phyloP scores from a whole-genome alignment of 2,888 invertebrate genomes.

The Volucella inflata region DNA sequence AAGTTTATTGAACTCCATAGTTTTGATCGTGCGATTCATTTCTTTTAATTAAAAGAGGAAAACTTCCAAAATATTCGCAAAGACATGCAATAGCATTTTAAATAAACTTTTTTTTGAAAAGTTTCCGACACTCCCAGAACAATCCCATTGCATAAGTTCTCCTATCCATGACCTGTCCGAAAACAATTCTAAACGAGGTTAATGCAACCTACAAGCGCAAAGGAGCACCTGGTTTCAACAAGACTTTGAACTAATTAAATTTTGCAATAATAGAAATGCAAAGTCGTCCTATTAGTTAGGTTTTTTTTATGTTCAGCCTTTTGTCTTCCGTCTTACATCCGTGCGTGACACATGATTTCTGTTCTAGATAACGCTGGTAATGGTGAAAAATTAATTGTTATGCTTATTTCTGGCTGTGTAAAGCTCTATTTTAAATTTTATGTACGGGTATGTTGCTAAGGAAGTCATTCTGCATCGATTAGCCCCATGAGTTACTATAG shows the following conservation, averaged over 20 bases:
- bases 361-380: constrained; percentile 24
- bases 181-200: constrained; percentile 64
- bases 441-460: constrained; percentile 50
- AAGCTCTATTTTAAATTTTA: not conserved
- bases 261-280: not conserved
- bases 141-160: not conserved
- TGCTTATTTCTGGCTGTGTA: constrained; percentile 17
- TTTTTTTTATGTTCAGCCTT: not conserved
- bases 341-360: constrained; percentile 30
- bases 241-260: constrained; percentile 63
- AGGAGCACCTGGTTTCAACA: constrained; percentile 17
- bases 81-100: constrained; percentile 20
- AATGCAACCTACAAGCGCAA: constrained; percentile 47
- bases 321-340: constrained; percentile 16
- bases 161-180: constrained; percentile 65
- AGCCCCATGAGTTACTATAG: constrained; percentile 63
- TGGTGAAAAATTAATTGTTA: constrained; percentile 26
- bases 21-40: constrained; percentile 6
- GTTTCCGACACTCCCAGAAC: constrained; percentile 39
- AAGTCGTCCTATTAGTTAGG: not conserved
- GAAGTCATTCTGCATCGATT: constrained; percentile 59
- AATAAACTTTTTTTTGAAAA: constrained; percentile 15
- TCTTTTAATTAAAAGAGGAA: constrained; percentile 13
- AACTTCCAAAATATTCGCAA: not conserved
- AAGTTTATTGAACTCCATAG: no score